Conservation (phyloP, 2,888 invertebrate genomes). For the Pegoplata infirma region DNA sequence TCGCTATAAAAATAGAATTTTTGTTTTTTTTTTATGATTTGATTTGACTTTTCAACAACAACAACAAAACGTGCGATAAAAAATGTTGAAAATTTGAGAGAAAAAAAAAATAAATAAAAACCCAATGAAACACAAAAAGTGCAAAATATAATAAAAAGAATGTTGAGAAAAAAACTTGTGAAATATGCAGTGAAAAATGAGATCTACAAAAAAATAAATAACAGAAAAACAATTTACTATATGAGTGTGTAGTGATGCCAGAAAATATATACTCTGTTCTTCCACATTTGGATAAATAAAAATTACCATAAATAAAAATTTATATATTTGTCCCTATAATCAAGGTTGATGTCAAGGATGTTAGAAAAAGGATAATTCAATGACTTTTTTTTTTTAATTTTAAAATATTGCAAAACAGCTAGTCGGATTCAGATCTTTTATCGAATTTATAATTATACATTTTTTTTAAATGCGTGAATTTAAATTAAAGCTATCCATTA, state of each 20-base stretch:
- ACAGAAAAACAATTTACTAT: constrained; percentile 29
- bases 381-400: no score
- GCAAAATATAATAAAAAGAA: constrained; percentile 38
- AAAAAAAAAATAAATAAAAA: constrained; percentile 43
- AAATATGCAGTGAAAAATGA: constrained; percentile 51
- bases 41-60: constrained; percentile 69
- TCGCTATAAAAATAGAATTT: constrained; percentile 73
- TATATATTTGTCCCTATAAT: no score
- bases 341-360: no score
- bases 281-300: not conserved
- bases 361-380: no score
- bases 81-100: constrained; percentile 39
- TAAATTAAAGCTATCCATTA: no score
- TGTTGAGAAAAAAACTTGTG: constrained; percentile 34
- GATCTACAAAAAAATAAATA: constrained; percentile 24
- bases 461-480: no score
- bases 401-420: no score
- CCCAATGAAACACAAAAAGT: constrained; percentile 45
- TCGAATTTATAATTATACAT: no score
- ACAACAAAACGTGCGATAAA: constrained; percentile 64
- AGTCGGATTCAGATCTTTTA: no score
- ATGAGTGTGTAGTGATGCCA: constrained; percentile 30
- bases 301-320: no score
- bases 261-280: constrained; percentile 10
- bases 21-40: constrained; percentile 66